Evolutionary conservation across 23 tunicate species (phyloP), one percentile per base, ranked within the genome.

Genomic region (Clavelina lepadiformis): DNA sequence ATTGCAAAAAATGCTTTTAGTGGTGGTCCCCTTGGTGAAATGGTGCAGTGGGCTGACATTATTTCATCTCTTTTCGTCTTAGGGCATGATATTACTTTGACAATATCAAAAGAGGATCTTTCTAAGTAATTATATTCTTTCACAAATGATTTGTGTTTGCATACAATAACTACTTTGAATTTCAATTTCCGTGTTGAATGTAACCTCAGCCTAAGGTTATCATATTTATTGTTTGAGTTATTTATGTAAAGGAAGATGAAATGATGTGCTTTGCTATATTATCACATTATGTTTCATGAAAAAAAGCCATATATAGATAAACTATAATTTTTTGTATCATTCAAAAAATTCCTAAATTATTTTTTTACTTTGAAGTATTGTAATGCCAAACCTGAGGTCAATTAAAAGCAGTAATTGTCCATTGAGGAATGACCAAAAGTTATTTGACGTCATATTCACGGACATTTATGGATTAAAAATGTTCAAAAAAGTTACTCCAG

Each of bases 11-110:
- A 75, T 47, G 97, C 97, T 8, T 89, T 89, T 32, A 72, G 37
- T 34, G 97, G 97, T 33, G 97, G 97, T 20, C 97, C 97, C 21
- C 72, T 89, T 34, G 97, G 97, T 23, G 97, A 89, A 62, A 51
- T 89, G 44, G 88, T 89, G 2, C 97, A 89, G 50, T 89, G 97
- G 97, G 31, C 83, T 27, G 97, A 89, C 61, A 46, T 89, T 3
- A 75, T 89, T n/a, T 19, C 97, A 31, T 68, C 83, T 25, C 34
- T 81, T 13, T 75, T 81, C 37, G 57, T 76, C 29, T 72, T 81
- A 3, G 97, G 97, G 33, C 97, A 89, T 75, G 83, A 89, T 25
- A 50, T 89, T 15, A 68, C 82, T 0, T 28, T 89, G 18, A 41
- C 81, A 8, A 32, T 53, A 15, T 72, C 89, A 18, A 63, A 63